These are phyloP conservation scores for Lepus europaeus DNA, from an alignment of 2,113 vertebrate species.

Conservation along the genomic window DNA sequence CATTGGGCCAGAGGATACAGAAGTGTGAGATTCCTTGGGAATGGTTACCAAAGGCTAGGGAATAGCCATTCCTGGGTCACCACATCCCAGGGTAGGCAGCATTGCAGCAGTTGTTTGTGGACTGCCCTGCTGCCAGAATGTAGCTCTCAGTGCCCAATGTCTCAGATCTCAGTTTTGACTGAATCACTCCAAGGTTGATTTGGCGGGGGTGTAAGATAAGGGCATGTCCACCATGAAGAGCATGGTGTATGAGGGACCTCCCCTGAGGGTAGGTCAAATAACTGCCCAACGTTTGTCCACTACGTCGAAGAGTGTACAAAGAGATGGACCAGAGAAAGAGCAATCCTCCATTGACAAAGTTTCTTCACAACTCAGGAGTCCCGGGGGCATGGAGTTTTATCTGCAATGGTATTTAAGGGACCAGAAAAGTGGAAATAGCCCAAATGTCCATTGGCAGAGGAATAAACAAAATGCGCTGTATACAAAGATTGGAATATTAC, in stretches of 20 bases:
- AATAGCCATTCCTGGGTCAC: not conserved
- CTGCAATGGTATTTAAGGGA: slow-evolving; percentile 19
- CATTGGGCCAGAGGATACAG: not conserved
- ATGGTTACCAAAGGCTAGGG: not conserved
- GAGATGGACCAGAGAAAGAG: not conserved
- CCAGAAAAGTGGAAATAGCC: not conserved
- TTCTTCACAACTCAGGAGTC: not conserved
- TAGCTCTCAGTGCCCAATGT: not conserved
- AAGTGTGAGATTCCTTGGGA: not conserved
- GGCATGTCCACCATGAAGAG: not conserved
- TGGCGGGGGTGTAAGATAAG: not conserved
- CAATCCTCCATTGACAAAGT: not conserved
- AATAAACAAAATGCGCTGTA: not conserved
- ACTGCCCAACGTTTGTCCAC: not conserved
- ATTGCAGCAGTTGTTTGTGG: not conserved
- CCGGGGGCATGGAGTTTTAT: not conserved
- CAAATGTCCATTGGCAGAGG: not conserved
- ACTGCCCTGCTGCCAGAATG: not conserved
- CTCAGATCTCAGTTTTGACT: not conserved
- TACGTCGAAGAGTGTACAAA: not conserved
- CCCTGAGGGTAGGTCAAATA: not conserved
- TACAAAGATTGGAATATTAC: not conserved
- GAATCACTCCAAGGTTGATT: not conserved
- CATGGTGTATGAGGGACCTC: not conserved
- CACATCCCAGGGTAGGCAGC: not conserved